Percentiles rank a stretch among this genome's conserved stretches.
These are phyloP conservation scores for Hippoglossus stenolepis DNA, from an alignment of 2,113 vertebrate genomes.

Conservation along the genomic window DNA sequence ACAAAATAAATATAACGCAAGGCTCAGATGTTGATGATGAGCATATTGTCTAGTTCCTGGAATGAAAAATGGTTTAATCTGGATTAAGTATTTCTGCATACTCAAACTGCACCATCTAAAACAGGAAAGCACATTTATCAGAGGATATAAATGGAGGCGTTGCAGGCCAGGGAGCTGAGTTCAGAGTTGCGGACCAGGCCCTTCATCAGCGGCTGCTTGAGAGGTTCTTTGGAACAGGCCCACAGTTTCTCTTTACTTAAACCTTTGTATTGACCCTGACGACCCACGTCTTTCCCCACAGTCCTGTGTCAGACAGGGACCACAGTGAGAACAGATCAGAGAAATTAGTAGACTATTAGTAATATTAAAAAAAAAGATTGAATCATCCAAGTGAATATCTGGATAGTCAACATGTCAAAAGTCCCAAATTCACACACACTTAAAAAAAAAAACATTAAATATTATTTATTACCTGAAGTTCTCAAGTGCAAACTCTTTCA, in stretches of 20 bases:
- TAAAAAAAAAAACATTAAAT: neutral
- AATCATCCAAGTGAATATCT: neutral
- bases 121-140: constrained; percentile 18
- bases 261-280: constrained; percentile 70
- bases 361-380: neutral
- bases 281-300: constrained; percentile 82
- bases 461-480: constrained; percentile 87
- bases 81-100: neutral
- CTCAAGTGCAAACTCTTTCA: constrained; percentile 91
- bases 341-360: too few species aligned
- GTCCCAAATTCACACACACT: neutral
- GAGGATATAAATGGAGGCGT: constrained; percentile 95
- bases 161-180: constrained; percentile 86
- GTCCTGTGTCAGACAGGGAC: constrained; percentile 69
- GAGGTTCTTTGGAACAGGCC: constrained; percentile 85
- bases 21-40: too few species aligned
- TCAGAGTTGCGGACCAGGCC: constrained; percentile 81
- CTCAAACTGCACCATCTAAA: neutral
- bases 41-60: neutral
- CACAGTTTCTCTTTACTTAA: constrained; percentile 84
- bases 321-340: neutral
- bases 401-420: neutral
- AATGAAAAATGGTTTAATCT: too few species aligned
- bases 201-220: constrained; percentile 90
- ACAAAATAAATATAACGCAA: too few species aligned